Evolutionary conservation across 2,113 vertebrate species (phyloP), one percentile per base, ranked within the genome.

Genomic region (Mirza zaza): DNA sequence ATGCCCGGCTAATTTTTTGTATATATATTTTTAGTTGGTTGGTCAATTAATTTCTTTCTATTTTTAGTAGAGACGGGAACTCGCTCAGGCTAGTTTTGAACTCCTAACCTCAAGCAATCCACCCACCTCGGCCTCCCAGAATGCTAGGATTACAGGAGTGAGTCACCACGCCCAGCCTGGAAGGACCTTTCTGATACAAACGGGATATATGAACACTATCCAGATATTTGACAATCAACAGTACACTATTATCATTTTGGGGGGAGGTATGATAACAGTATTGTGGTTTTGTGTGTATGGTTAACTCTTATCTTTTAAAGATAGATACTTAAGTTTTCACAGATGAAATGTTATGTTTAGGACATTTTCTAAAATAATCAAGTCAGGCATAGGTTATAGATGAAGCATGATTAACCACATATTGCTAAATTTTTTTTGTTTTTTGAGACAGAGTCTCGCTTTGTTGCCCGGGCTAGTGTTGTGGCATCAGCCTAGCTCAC

Each of bases 261-360:
- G 3, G 36, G 18, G 9, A 17, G 48, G 4, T 75, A 3, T 52
- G 48, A 84, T 79, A 57, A 87, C 2, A 88, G 42, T 59, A 79
- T 0, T 65, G 18, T 52, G 34, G 77, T 79, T 55, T n/a, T 57
- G 65, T 79, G 8, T 57, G 17, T 90, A 3, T 36, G 9, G 81
- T 76, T 81, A 95, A 87, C 52, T n/a, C 14, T 90, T 93, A 93
- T 48, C 50, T 91, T 89, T 71, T 34, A 87, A 48, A 87, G 59
- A 55, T 20, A 93, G 0, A 9, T 39, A 81, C 4, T 36, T 23
- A 76, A 92, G 14, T 29, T 88, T 71, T 91, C 57, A 87, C 36
- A 84, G 6, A 57, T 79, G 18, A 83, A 97, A 87, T 84, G 32
- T 48, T 83, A 70, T 27, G 5, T 84, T 73, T 88, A 55, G 70